Conservation (phyloP, 2,888 invertebrate genomes). For the Scaptomyza tumidula region DNA sequence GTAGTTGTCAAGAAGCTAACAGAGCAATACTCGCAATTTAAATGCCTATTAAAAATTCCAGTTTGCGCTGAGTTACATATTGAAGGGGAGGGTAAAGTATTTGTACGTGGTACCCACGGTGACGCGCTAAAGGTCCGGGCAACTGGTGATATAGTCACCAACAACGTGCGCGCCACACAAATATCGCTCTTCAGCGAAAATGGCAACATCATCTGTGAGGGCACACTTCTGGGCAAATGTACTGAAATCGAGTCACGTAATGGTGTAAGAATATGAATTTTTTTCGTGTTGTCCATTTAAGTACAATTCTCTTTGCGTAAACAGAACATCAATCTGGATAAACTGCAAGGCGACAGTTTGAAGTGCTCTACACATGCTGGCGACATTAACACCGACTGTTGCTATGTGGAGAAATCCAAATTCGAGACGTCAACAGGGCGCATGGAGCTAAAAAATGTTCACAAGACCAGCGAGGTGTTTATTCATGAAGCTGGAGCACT, state of each 20-base stretch:
- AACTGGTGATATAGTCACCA: conserved; percentile 67
- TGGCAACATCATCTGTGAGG: conserved; percentile 79
- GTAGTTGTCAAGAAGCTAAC: conserved; percentile 56
- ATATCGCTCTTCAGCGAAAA: conserved; percentile 72
- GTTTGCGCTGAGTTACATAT: conserved; percentile 78
- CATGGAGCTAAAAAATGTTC: conserved; percentile 82
- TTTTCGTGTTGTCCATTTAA: neutral
- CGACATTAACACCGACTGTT: conserved; percentile 79
- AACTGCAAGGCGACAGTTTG: conserved; percentile 81
- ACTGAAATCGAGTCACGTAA: conserved; percentile 70
- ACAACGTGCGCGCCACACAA: conserved; percentile 74
- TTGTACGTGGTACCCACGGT: conserved; percentile 73
- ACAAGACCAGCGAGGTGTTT: conserved; percentile 78
- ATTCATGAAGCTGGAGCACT: conserved; percentile 79
- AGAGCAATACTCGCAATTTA: conserved; percentile 41
- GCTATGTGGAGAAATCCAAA: conserved; percentile 81
- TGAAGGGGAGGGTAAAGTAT: conserved; percentile 58
- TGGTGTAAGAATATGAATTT: conserved; percentile 41
- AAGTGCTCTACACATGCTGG: conserved; percentile 77
- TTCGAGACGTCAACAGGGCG: conserved; percentile 81
- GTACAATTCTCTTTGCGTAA: neutral
- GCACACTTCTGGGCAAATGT: conserved; percentile 75
- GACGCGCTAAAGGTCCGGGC: conserved; percentile 71
- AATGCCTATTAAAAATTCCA: conserved; percentile 78
- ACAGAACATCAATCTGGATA: conserved; percentile 80